Evolutionary conservation across 2,888 invertebrate genomes (phyloP), one percentile per base, ranked within the genome.

Genomic region (Caenorhabditis zanzibari): DNA sequence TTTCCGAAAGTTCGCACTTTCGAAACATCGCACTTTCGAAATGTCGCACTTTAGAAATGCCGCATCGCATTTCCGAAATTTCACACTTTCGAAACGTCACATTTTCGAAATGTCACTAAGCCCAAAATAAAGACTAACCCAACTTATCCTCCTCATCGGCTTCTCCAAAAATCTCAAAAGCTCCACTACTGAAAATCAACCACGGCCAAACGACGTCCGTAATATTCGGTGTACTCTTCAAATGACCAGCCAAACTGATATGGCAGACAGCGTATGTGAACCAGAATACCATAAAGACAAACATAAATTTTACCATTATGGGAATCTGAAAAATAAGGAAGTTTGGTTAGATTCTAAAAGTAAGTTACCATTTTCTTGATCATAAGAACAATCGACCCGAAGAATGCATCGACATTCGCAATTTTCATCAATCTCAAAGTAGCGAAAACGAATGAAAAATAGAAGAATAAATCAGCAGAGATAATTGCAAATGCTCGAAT

Each of bases 101-200:
- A n/a, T n/a, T n/a, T n/a, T n/a, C n/a, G n/a, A n/a, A n/a, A n/a
- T n/a, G n/a, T n/a, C n/a, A n/a, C n/a, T n/a, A n/a, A n/a, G n/a
- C n/a, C n/a, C n/a, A n/a, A n/a, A n/a, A n/a, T n/a, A n/a, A n/a
- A n/a, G 22, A 49, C 58, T 22, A 1, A 80, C 87, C 88, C 49
- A 72, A 26, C 35, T 85, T 84, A 63, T 85, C 84, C 10, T 88
- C 84, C 9, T 88, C 85, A 22, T 82, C 81, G 3, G 86, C 80
- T 69, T 88, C 88, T 63, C 88, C 88, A 63, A 88, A 88, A 44
- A 88, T 88, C 35, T 88, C 88, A 63, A 88, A 88, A 3, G 86
- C 88, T 22, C 88, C 88, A 44, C 85, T 85, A 49, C 84, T 85
- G 66, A 88, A 88, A 61, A 88, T 63, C 4, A 80, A 68, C 88